Evolutionary conservation across 2,888 invertebrate genomes (phyloP), one percentile per base, ranked within the genome.

Genomic region (Eledone cirrhosa): DNA sequence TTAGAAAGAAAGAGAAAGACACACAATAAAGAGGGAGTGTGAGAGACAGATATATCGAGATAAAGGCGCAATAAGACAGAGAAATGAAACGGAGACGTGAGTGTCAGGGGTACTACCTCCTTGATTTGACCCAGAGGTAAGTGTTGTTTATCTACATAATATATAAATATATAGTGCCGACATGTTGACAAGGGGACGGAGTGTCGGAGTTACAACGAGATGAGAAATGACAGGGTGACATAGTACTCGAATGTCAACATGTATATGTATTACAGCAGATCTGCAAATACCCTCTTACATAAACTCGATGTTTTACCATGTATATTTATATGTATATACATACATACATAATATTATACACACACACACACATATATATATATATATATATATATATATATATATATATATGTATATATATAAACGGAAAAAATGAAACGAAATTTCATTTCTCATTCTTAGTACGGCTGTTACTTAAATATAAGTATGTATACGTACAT

Each of bases 71-170:
- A 24, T 24, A 2, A 2, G 65, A 65, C 19, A 65, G n/a, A n/a
- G 31, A 69, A 33, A 69, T 69, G 69, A 69, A 69, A 69, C 69
- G 69, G 13, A 69, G 69, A 33, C 19, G 69, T 33, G 69, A 69
- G 33, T 69, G 69, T 31, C 69, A 69, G 33, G 69, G 69, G 69
- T 69, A 69, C 69, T 69, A 69, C 69, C 69, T 69, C 69, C 69
- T 69, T 33, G 69, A 69, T 69, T 31, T 69, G 69, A 29, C 69
- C 22, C 69, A 69, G 69, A 69, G 69, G 69, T 69, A 69, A 69
- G 69, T 69, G 31, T n/a, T 69, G 11, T 33, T 69, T 69, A 16
- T n/a, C 11, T 22, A 31, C 22, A 33, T 33, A 7, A 2, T 33
- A 27, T 22, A 13, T 69, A 8, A 13, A 41, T 3, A 41, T 41